A percentile compares a stretch with the other conserved stretches of the same genome.
Evolutionary conservation across 1,140 invertebrate genomes (phyloP).

Genomic region (Ceratosolen solmsi): DNA sequence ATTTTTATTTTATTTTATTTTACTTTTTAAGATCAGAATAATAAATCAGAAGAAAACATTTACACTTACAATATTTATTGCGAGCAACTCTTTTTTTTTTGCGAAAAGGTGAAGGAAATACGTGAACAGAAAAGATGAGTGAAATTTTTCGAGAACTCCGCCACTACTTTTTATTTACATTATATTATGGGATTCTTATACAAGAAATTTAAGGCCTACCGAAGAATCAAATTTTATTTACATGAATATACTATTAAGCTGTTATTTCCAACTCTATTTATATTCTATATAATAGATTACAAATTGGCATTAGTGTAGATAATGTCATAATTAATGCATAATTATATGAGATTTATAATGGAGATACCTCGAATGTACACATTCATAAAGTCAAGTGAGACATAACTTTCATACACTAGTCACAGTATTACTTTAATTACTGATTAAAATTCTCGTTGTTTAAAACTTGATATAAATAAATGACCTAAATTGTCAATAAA

Average conservation of each 20-base stretch:
- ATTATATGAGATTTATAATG: too few relatives aligned
- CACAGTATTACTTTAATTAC: not conserved
- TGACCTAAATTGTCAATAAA: not conserved
- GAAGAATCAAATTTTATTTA: constrained; percentile 5
- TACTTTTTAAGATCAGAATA: not conserved
- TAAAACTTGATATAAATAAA: not conserved
- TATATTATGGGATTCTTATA: constrained; percentile 2
- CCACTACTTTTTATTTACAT: constrained; percentile 15
- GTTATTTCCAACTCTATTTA: not conserved
- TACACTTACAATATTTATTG: constrained; percentile 39
- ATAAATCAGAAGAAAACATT: constrained; percentile 44
- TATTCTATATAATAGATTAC: not conserved
- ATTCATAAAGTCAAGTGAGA: not conserved
- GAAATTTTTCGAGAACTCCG: constrained; percentile 17
- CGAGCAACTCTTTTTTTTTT: constrained; percentile 35
- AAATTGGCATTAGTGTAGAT: too few relatives aligned
- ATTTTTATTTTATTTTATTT: constrained; percentile 16
- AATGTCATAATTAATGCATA: too few relatives aligned
- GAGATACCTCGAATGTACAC: not conserved
- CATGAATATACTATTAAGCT: not conserved
- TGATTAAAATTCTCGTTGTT: not conserved
- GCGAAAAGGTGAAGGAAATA: constrained; percentile 17
- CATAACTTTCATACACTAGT: not conserved
- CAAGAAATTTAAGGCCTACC: constrained; percentile 20
- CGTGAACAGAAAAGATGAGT: constrained; percentile 32